These are phyloP conservation scores for Molossus alvarezi DNA, from an alignment of 2,797 vertebrate genomes.

Conservation along the genomic window DNA sequence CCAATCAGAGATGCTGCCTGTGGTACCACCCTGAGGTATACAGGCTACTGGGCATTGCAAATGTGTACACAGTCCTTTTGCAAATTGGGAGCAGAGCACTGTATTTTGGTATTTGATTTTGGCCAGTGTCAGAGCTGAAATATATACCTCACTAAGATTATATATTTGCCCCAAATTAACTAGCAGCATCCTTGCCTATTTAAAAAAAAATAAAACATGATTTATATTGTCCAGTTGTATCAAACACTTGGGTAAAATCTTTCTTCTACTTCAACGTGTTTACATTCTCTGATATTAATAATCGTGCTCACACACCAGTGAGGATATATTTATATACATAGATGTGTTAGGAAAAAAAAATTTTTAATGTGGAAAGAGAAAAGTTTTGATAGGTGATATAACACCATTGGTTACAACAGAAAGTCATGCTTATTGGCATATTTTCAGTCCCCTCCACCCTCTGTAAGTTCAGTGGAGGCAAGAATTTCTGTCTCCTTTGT, in stretches of 20 bases:
- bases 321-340: not conserved
- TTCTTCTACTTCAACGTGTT: not conserved
- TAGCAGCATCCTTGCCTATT: not conserved
- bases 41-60: not conserved
- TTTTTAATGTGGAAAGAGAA: not conserved
- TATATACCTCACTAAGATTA: not conserved
- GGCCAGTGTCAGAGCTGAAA: not conserved
- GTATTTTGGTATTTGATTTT: not conserved
- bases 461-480: not conserved
- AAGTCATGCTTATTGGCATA: not conserved
- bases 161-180: not conserved
- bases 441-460: accelerated
- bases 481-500: not conserved
- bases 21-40: not conserved
- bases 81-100: not conserved
- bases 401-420: not conserved
- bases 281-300: not conserved
- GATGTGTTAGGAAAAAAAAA: not conserved
- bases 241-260: not conserved
- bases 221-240: not conserved
- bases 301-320: not conserved
- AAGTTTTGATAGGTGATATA: not conserved
- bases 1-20: not conserved
- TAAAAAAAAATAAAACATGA: not conserved
- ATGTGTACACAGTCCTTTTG: not conserved